Conservation (phyloP, 2,797 vertebrate species). For the Lutjanus argentimaculatus region DNA sequence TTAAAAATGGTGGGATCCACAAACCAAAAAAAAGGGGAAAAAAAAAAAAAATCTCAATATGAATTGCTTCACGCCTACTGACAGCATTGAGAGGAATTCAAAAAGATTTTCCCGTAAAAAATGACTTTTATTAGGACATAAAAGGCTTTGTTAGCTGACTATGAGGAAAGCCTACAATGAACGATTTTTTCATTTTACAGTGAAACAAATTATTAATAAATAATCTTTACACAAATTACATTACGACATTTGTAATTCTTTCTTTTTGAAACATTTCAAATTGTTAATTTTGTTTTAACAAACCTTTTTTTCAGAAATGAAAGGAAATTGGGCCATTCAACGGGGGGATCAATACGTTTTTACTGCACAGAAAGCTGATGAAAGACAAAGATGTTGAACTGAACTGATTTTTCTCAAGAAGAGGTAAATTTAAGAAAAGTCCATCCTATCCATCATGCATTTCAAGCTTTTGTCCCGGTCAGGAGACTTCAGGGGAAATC, state of each 20-base stretch:
- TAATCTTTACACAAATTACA: neutral
- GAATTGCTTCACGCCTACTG: slow-evolving; percentile 24
- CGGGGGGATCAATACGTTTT: slow-evolving; percentile 33
- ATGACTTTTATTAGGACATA: neutral
- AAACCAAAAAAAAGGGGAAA: neutral
- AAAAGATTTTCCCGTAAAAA: slow-evolving; percentile 66
- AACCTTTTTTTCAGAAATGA: slow-evolving; percentile 64
- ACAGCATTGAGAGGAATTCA: slow-evolving; percentile 66
- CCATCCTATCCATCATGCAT: neutral
- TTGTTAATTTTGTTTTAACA: neutral
- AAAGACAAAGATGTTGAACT: slow-evolving; percentile 30
- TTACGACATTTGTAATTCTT: neutral
- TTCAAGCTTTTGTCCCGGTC: neutral
- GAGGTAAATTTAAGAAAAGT: slow-evolving; percentile 41
- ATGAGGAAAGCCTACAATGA: neutral
- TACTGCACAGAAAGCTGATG: slow-evolving; percentile 37
- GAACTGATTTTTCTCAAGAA: slow-evolving; percentile 56
- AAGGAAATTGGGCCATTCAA: slow-evolving; percentile 25
- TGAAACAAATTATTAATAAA: neutral
- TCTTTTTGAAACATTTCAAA: neutral
- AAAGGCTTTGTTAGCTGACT: neutral
- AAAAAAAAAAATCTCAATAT: slow-evolving; percentile 55
- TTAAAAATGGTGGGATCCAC: slow-evolving; percentile 2
- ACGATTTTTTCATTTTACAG: too few species aligned
- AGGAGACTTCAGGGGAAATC: too few species aligned